Evolutionary conservation across 2,113 vertebrate genomes (phyloP).

Genomic region (Marcusenius ussheri): DNA sequence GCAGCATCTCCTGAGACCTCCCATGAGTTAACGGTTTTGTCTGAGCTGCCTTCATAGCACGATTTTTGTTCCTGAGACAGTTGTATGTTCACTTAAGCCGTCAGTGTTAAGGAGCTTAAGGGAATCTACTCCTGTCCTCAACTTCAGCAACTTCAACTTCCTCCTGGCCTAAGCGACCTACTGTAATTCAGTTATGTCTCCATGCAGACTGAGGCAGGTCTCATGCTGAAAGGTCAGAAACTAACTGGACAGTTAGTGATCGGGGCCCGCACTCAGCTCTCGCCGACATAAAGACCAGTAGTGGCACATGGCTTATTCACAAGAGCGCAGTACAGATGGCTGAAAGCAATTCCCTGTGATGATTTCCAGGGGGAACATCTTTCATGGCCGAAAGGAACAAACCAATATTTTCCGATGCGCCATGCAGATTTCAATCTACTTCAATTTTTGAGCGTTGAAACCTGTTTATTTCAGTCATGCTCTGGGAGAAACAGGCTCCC

Average conservation of each 20-base stretch:
- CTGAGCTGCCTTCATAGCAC: background rate
- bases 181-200: background rate
- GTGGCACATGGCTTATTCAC: background rate
- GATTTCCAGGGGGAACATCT: slow-evolving; percentile 29
- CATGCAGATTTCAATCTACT: slow-evolving; percentile 38
- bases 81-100: background rate
- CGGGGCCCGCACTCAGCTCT: background rate
- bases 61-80: background rate
- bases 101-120: background rate
- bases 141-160: background rate
- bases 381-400: slow-evolving; percentile 28
- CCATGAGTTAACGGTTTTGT: background rate
- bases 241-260: background rate
- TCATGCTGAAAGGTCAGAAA: background rate
- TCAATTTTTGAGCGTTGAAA: slow-evolving; percentile 34
- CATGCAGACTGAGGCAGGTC: background rate
- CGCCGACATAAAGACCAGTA: background rate
- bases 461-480: slow-evolving; percentile 39
- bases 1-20: background rate
- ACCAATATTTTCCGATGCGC: slow-evolving; percentile 31
- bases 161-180: background rate
- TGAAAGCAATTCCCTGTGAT: background rate
- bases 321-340: background rate
- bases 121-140: background rate
- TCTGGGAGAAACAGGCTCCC: slow-evolving; percentile 17